Evolutionary conservation across 2,113 vertebrate species (phyloP).

Genomic region (Corvus cornix): DNA sequence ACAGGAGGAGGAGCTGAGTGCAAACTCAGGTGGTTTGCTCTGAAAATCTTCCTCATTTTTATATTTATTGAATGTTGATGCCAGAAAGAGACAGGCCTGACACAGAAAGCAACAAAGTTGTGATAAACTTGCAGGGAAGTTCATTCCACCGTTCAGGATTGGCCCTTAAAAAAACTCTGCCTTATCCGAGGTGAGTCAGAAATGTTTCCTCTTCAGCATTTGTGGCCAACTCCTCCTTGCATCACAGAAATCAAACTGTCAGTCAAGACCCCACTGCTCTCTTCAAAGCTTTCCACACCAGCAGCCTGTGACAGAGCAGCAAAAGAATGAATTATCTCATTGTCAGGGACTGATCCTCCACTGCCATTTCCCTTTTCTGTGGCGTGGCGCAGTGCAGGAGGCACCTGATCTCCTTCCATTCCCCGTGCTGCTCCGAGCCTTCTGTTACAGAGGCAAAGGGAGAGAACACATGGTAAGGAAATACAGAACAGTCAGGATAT

Average conservation of each 20-base stretch:
- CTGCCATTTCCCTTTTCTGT: neutral
- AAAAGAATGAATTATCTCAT: neutral
- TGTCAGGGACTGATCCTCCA: neutral
- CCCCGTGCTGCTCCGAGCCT: neutral
- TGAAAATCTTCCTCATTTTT: neutral
- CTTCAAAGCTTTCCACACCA: neutral
- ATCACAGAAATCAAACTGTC: neutral
- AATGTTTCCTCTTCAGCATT: neutral
- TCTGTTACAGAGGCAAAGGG: neutral
- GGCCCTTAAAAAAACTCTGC: neutral
- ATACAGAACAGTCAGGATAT: neutral
- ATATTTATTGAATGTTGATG: neutral
- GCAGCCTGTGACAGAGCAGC: neutral
- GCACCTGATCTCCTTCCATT: neutral
- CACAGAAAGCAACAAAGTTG: neutral
- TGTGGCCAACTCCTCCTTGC: neutral
- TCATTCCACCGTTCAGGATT: neutral
- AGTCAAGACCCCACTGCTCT: neutral
- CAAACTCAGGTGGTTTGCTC: neutral
- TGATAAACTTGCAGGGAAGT: neutral
- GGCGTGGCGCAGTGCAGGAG: neutral
- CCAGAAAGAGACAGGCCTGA: neutral
- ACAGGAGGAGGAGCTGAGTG: neutral
- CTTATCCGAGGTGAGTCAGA: neutral
- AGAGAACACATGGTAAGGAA: neutral